phyloP scores from a whole-genome alignment of 2,113 vertebrate species.

The Sceloporus undulatus region DNA sequence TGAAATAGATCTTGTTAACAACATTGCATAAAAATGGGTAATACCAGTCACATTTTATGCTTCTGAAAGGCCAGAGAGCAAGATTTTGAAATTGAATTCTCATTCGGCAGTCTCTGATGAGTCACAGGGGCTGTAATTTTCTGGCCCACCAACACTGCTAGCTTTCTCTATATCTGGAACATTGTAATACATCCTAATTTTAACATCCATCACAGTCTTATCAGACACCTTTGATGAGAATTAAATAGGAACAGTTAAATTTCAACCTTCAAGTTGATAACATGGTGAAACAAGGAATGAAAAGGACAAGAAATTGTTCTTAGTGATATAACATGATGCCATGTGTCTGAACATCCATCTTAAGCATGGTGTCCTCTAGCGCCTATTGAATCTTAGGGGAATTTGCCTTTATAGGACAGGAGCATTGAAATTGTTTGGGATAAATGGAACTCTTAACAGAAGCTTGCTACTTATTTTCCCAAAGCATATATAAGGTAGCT shows the following conservation, averaged over 20 bases:
- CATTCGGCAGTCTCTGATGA: not conserved
- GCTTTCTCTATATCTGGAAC: conserved; percentile 31
- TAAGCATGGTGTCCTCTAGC: conserved; percentile 21
- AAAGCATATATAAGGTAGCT: conserved; percentile 32
- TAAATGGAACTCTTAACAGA: conserved; percentile 15
- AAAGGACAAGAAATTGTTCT: conserved; percentile 24
- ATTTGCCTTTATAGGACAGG: conserved; percentile 29
- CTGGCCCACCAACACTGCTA: conserved; percentile 28
- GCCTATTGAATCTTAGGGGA: conserved; percentile 34
- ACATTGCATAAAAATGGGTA: conserved; percentile 3
- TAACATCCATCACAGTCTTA: conserved; percentile 38
- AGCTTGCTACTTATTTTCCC: conserved; percentile 43
- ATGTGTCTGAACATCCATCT: not conserved
- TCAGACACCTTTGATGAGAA: conserved; percentile 51
- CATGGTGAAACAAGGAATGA: conserved; percentile 46
- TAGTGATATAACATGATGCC: conserved; percentile 10
- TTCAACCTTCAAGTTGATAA: conserved; percentile 42
- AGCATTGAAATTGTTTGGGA: not conserved
- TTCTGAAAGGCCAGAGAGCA: conserved; percentile 16
- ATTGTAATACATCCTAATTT: conserved; percentile 50
- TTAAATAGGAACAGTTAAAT: conserved; percentile 53
- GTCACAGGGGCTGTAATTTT: conserved; percentile 43
- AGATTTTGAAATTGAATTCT: conserved; percentile 9
- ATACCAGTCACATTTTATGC: conserved; percentile 21
- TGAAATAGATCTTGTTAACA: conserved; percentile 27